Conservation (phyloP, 1,140 invertebrate species). For the Scaptomyza montana region DNA sequence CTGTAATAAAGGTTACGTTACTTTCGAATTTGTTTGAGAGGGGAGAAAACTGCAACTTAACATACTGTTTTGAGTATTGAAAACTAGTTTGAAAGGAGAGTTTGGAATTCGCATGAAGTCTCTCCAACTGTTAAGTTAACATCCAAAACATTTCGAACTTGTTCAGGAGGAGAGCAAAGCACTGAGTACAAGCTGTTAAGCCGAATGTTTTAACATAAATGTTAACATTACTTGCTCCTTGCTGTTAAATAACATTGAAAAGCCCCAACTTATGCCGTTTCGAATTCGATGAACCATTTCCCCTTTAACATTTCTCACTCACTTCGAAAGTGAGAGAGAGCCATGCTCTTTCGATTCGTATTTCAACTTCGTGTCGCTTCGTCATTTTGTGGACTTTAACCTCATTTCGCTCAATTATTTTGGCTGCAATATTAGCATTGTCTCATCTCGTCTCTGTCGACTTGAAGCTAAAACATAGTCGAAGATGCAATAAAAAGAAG, state of each 20-base stretch:
- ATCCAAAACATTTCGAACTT: neutral
- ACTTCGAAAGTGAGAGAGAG: neutral
- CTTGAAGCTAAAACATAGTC: neutral
- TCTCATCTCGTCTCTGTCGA: slow-evolving; percentile 14
- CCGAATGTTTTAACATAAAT: neutral
- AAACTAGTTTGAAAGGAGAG: neutral
- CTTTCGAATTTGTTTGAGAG: neutral
- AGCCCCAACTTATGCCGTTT: neutral
- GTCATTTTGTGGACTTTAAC: slow-evolving; percentile 64
- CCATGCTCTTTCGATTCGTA: slow-evolving; percentile 7
- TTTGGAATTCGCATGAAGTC: neutral
- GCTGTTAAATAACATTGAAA: slow-evolving; percentile 1
- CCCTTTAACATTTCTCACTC: neutral
- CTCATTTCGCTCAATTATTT: slow-evolving; percentile 46
- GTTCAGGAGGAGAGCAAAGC: neutral
- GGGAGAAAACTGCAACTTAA: neutral
- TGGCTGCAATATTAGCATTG: slow-evolving; percentile 31
- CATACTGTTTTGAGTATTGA: neutral
- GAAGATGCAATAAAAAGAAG: neutral
- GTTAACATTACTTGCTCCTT: neutral
- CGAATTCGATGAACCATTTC: neutral
- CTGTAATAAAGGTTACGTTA: neutral
- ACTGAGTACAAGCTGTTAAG: no score
- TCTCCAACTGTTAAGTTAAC: neutral
- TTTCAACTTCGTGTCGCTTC: slow-evolving; percentile 22